These are phyloP conservation scores for Intellagama lesueurii DNA, from an alignment of 2,797 vertebrate species.

Conservation along the genomic window DNA sequence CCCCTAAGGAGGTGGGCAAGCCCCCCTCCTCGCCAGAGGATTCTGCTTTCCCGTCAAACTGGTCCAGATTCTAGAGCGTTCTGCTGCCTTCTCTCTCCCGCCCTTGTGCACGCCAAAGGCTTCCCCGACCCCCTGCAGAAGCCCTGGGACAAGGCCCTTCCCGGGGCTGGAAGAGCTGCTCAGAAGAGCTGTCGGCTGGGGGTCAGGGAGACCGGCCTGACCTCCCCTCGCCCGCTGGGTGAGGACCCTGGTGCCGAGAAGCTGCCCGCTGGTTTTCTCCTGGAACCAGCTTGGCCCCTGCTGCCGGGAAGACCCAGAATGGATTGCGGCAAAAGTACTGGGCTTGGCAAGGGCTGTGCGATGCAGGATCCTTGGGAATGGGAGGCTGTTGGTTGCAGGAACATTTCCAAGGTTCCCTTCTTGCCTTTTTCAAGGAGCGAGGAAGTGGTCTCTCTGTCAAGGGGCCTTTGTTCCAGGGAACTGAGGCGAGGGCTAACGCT, in stretches of 20 bases:
- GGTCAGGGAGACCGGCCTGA: not conserved
- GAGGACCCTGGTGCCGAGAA: too few relatives aligned
- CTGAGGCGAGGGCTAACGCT: not conserved
- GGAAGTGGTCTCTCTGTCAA: not conserved
- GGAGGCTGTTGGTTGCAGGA: not conserved
- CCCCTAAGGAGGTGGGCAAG: too few relatives aligned
- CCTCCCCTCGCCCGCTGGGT: not conserved
- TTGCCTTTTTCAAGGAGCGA: not conserved
- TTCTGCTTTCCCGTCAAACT: too few relatives aligned
- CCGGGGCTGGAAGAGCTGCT: not conserved
- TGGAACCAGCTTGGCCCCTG: not conserved
- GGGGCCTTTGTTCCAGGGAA: fast-evolving
- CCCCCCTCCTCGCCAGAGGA: too few relatives aligned
- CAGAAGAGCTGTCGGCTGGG: not conserved
- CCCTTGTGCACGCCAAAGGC: too few relatives aligned
- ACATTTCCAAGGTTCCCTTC: not conserved
- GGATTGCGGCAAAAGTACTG: not conserved
- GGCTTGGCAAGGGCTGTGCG: not conserved
- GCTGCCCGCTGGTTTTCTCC: not conserved
- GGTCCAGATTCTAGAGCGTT: not conserved
- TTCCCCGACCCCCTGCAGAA: too few relatives aligned
- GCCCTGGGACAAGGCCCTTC: not conserved
- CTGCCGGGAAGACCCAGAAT: not conserved
- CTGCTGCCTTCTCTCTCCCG: too few relatives aligned
- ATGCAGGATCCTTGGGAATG: not conserved